A percentile compares a stretch with the other conserved stretches of the same genome.
phyloP scores from a whole-genome alignment of 2,797 vertebrate genomes.

The Morelia viridis region DNA sequence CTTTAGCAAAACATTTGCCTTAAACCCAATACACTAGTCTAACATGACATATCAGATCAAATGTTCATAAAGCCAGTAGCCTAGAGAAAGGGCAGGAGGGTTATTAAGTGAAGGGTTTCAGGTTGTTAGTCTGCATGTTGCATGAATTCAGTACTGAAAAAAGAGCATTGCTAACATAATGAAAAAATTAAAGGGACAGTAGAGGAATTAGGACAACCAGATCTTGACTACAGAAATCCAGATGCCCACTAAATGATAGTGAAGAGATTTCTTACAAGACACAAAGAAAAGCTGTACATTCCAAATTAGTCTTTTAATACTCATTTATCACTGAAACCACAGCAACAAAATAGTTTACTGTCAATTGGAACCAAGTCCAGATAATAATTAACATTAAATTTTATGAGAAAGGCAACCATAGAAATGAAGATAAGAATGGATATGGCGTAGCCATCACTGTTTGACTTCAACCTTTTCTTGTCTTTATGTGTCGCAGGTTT shows the following conservation, averaged over 20 bases:
- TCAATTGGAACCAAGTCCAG: not conserved
- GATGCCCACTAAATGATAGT: not conserved
- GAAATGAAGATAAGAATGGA: not conserved
- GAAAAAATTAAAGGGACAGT: conserved; percentile 49
- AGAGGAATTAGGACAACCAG: conserved; percentile 43
- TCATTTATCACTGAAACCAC: not conserved
- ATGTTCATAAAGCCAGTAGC: conserved; percentile 59
- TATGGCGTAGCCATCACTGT: not conserved
- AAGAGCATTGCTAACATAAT: conserved; percentile 60
- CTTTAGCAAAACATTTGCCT: conserved; percentile 57
- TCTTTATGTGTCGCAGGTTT: not conserved
- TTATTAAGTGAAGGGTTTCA: conserved; percentile 49
- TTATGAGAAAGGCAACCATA: too few relatives aligned
- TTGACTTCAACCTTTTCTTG: not conserved
- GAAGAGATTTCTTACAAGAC: not conserved
- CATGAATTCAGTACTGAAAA: conserved; percentile 56
- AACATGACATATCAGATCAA: conserved; percentile 59
- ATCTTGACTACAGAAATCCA: too few relatives aligned
- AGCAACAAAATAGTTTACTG: not conserved
- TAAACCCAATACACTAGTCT: conserved; percentile 51
- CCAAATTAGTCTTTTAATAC: conserved; percentile 33
- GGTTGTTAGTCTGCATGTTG: not conserved
- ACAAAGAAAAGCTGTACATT: not conserved
- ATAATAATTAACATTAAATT: not conserved
- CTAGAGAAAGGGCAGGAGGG: conserved; percentile 40